phyloP scores from a whole-genome alignment of 2,888 invertebrate species.

The Tetranychus piercei region DNA sequence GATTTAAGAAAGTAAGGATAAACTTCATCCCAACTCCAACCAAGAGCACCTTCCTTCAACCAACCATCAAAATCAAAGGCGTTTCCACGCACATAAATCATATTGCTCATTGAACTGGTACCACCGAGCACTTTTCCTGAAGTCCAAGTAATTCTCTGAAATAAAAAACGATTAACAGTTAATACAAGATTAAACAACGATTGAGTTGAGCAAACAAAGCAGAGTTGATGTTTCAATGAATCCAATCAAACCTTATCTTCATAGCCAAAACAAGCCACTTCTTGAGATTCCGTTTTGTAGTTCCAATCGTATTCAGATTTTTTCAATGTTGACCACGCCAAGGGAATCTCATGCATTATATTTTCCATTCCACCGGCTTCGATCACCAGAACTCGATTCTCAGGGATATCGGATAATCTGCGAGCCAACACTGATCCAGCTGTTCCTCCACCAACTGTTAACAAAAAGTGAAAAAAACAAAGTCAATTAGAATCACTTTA shows the following conservation, averaged over 20 bases:
- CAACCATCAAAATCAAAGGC: slow-evolving; percentile 65
- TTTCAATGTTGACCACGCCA: slow-evolving; percentile 26
- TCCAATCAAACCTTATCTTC: slow-evolving; percentile 17
- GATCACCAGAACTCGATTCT: slow-evolving; percentile 26
- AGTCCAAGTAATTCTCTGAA: slow-evolving; percentile 20
- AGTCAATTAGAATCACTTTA: not conserved
- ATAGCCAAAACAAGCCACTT: slow-evolving; percentile 26
- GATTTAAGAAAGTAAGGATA: slow-evolving; percentile 8
- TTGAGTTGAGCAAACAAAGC: slow-evolving; percentile 39
- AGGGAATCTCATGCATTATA: slow-evolving; percentile 27
- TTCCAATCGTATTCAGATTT: slow-evolving; percentile 54
- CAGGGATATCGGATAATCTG: slow-evolving; percentile 38
- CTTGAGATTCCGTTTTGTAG: slow-evolving; percentile 69
- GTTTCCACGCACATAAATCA: slow-evolving; percentile 76
- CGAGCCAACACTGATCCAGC: slow-evolving; percentile 73
- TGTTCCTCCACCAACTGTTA: slow-evolving; percentile 55
- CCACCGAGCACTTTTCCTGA: slow-evolving; percentile 47
- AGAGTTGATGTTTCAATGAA: slow-evolving; percentile 42
- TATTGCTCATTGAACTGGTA: slow-evolving; percentile 65
- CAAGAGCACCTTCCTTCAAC: slow-evolving; percentile 56
- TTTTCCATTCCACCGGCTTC: slow-evolving; percentile 29
- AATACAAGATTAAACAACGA: not conserved
- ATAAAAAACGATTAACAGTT: not conserved
- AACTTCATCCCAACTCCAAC: slow-evolving; percentile 19
- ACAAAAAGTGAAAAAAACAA: slow-evolving; percentile 12